Conservation (phyloP, 2,113 vertebrate genomes). For the Gymnarchus niloticus region DNA sequence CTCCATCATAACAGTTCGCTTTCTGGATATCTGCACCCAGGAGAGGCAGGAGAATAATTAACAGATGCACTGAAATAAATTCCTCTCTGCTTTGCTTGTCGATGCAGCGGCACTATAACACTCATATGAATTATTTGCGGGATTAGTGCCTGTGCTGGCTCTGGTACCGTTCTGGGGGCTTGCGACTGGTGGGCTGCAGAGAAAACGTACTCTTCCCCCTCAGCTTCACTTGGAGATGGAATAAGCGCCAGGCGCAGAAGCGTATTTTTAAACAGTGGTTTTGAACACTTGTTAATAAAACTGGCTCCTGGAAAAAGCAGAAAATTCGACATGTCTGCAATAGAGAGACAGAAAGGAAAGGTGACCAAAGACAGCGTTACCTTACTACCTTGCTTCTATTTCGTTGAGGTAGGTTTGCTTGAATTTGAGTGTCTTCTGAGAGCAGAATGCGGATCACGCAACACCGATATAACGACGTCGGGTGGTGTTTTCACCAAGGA, state of each 20-base stretch:
- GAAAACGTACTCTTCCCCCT: not conserved
- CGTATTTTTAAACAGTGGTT: constrained; percentile 11
- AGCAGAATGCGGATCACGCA: not conserved
- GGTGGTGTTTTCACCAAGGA: not conserved
- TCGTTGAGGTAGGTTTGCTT: constrained; percentile 70
- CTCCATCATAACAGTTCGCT: not conserved
- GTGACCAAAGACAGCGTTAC: constrained; percentile 75
- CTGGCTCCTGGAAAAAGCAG: constrained; percentile 20
- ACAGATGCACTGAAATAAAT: not conserved
- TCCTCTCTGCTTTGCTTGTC: not conserved
- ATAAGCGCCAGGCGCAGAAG: constrained; percentile 42
- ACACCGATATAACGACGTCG: not conserved
- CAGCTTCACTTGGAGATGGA: constrained; percentile 53
- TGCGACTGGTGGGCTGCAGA: constrained; percentile 18
- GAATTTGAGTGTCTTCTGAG: not conserved
- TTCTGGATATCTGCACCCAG: not conserved
- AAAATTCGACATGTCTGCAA: constrained; percentile 64
- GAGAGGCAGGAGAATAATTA: not conserved
- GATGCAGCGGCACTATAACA: not conserved
- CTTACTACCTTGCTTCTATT: constrained; percentile 76
- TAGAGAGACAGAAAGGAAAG: constrained; percentile 67
- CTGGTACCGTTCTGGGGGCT: not conserved
- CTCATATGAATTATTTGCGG: not conserved
- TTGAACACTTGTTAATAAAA: constrained; percentile 6
- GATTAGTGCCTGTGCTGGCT: not conserved